phyloP scores from a whole-genome alignment of 2,113 vertebrate genomes.

The Stegostoma tigrinum region DNA sequence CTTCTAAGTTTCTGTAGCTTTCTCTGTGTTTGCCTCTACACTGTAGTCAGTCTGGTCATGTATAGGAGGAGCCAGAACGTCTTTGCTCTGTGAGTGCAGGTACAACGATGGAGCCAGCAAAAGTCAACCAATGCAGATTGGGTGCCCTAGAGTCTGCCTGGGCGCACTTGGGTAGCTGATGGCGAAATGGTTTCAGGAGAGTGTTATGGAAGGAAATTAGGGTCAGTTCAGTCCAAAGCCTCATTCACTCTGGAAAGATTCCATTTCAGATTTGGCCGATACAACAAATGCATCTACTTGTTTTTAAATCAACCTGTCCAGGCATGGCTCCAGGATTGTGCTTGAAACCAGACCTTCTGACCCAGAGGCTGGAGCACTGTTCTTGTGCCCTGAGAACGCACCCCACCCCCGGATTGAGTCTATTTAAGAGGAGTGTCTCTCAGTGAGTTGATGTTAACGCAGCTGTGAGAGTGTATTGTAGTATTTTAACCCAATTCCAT shows the following conservation, averaged over 20 bases:
- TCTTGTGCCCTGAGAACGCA: no score
- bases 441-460: background rate
- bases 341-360: no score
- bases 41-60: background rate
- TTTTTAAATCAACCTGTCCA: no score
- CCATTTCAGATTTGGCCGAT: no score
- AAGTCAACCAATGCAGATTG: background rate
- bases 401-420: background rate
- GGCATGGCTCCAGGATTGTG: no score
- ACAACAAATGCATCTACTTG: no score
- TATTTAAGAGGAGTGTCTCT: background rate
- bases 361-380: no score
- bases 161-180: background rate
- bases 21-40: no score
- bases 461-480: background rate
- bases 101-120: background rate
- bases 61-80: background rate
- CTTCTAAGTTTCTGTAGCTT: no score
- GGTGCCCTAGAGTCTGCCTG: background rate
- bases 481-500: background rate
- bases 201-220: background rate
- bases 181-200: background rate
- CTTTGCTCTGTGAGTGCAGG: background rate
- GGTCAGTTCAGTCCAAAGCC: background rate
- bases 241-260: background rate